Evolutionary conservation across 1,140 invertebrate species (phyloP).

Genomic region (Tetragonula clypearis): DNA sequence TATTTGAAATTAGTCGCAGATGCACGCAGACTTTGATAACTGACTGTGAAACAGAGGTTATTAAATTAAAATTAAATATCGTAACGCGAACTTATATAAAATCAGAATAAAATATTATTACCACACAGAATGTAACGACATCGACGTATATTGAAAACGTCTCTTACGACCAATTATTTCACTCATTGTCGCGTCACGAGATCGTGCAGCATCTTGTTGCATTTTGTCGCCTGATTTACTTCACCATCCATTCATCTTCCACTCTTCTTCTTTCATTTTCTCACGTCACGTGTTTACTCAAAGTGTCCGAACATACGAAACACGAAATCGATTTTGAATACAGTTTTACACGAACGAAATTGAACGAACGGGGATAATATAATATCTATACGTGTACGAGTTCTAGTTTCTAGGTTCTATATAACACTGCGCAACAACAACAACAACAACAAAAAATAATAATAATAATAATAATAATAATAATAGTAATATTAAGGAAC

Average conservation of each 20-base stretch:
- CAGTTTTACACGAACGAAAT: no score
- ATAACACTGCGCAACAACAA: neutral
- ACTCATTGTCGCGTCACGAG: neutral
- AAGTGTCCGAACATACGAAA: neutral
- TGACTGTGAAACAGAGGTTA: no score
- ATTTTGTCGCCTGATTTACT: constrained; percentile 57
- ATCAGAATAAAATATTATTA: no score
- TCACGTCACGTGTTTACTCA: neutral
- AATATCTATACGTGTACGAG: no score
- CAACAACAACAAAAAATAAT: neutral
- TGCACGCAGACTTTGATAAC: no score
- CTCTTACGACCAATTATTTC: neutral
- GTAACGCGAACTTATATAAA: no score
- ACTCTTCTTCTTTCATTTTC: neutral
- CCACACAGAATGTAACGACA: no score
- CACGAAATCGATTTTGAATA: constrained; percentile 4
- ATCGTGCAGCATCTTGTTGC: constrained; percentile 58
- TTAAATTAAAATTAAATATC: no score
- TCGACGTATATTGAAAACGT: neutral
- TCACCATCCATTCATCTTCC: neutral
- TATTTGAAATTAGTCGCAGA: no score
- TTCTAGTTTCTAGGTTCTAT: neutral
- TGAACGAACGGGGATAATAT: neutral
- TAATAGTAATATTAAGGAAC: no score
- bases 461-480: neutral